Percentiles rank a stretch among this genome's conserved stretches.
phyloP scores from a whole-genome alignment of 2,113 vertebrate species.

The Myodes glareolus region DNA sequence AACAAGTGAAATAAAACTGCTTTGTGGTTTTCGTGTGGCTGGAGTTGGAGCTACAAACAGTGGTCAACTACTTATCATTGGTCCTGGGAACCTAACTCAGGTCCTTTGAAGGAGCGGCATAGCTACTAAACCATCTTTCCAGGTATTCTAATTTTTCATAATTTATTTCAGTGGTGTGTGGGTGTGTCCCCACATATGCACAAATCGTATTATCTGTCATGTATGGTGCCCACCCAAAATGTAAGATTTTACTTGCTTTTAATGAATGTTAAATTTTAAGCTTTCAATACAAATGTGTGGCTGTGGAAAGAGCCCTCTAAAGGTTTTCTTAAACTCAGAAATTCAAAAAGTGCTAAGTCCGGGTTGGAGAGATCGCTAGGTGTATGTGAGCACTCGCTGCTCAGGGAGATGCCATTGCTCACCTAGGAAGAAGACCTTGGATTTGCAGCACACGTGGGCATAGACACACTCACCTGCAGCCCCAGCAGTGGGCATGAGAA shows the following conservation, averaged over 20 bases:
- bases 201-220: neutral
- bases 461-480: neutral
- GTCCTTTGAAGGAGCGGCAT: too few species aligned
- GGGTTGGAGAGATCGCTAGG: neutral
- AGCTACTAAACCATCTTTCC: neutral
- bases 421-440: neutral
- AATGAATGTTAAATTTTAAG: slow-evolving; percentile 24
- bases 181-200: neutral
- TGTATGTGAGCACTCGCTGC: neutral
- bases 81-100: too few species aligned
- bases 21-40: neutral
- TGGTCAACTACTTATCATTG: too few species aligned
- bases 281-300: slow-evolving; percentile 1
- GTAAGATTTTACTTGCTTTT: neutral
- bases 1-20: neutral
- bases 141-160: neutral
- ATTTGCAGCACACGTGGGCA: neutral
- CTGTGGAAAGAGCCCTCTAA: neutral
- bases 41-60: too few species aligned
- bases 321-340: slow-evolving; percentile 17
- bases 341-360: neutral
- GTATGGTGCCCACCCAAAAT: neutral
- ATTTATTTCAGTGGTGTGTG: neutral
- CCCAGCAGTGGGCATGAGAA: neutral
- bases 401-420: neutral